Conservation (phyloP, 2,797 vertebrate species). For the Nyctibius grandis region DNA sequence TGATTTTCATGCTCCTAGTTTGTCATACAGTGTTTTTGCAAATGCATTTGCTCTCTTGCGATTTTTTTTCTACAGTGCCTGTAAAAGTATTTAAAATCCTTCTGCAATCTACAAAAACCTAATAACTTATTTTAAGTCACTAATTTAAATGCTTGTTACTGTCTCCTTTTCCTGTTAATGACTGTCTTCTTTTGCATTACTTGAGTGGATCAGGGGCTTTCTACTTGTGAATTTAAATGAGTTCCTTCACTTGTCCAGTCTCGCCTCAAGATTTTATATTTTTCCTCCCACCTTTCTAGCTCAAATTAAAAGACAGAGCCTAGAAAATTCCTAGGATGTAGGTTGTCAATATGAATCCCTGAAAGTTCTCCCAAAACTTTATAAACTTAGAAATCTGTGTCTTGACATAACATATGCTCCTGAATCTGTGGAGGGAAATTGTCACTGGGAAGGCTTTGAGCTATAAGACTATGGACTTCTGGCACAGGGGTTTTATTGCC, state of each 20-base stretch:
- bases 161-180: background rate
- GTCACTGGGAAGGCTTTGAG: background rate
- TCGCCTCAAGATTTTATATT: background rate
- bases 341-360: background rate
- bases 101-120: background rate
- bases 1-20: background rate
- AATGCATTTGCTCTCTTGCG: background rate
- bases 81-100: background rate
- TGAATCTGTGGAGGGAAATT: background rate
- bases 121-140: background rate
- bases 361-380: background rate
- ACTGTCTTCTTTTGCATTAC: background rate
- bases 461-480: background rate
- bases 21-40: background rate
- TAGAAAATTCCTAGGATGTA: background rate
- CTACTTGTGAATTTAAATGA: background rate
- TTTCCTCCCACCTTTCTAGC: background rate
- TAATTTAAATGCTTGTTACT: background rate
- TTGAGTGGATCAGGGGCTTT: background rate
- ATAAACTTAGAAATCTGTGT: background rate
- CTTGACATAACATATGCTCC: background rate
- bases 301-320: background rate
- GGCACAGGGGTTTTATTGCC: background rate
- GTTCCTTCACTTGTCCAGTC: background rate
- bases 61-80: background rate